Evolutionary conservation across 2,797 vertebrate genomes (phyloP), one percentile per base, ranked within the genome.

Genomic region (Podarcis lilfordi): DNA sequence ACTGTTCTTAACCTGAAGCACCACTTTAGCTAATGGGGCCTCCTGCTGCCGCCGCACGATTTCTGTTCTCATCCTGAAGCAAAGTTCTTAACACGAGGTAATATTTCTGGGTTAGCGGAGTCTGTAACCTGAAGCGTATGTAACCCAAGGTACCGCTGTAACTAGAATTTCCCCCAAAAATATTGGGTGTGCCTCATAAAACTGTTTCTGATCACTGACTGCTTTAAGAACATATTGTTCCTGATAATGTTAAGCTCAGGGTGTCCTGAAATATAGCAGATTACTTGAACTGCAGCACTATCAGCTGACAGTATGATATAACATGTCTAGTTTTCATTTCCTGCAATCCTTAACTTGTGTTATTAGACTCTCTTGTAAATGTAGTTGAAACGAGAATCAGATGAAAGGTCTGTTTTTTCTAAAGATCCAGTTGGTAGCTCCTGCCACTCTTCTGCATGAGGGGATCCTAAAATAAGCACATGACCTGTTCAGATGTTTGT

Each of bases 261-360:
- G 75, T 82, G 66, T 75, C 64, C 50, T 61, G 32, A 43, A 89
- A 71, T 27, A 84, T 71, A 78, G 55, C 23, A 83, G 82, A 80
- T 72, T 83, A 81, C 87, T 90, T 86, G 8, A 88, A 69, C 32
- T 35, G 0, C 15, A 7, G 91, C 86, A 32, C 35, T 86, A 72
- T 55, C 87, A 82, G 25, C 89, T 89, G 86, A 72, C 75, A 91
- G 85, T 27, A 29, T 78, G 15, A 88, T 76, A 15, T 6, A 74
- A 89, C 80, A 83, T 88, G 78, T 66, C 37, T 71, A 8, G n/a
- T 91, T 90, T 80, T 35, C 13, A 43, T 92, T 92, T 91, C 82
- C 81, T 91, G 75, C 84, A 50, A 0, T 80, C 50, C 85, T 74
- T 76, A 74, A 37, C 84, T 15, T 85, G 66, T 89, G 64, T 61